phyloP scores from a whole-genome alignment of 2,888 invertebrate genomes.

The Dryococelus australis region DNA sequence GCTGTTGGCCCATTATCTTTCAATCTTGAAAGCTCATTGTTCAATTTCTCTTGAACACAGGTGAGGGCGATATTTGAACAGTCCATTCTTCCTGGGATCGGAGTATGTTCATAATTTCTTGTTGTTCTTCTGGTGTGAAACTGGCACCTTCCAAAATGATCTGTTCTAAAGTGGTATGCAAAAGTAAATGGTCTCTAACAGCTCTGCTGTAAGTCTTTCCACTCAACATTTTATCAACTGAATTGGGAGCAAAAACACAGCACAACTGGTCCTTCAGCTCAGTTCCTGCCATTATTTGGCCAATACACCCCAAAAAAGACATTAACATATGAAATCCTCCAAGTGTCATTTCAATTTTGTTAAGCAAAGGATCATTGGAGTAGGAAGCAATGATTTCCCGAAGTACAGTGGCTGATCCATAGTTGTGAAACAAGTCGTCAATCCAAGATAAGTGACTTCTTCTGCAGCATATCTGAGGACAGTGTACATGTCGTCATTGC shows the following conservation, averaged over 20 bases:
- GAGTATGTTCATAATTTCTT: not conserved
- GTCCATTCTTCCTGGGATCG: not conserved
- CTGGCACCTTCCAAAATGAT: not conserved
- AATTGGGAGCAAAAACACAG: slow-evolving; percentile 16
- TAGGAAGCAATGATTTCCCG: not conserved
- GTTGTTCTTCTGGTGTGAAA: not conserved
- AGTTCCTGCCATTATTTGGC: not conserved
- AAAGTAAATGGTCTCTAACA: not conserved
- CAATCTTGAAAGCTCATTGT: no score
- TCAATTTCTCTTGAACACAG: not conserved
- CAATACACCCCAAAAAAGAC: slow-evolving; percentile 22
- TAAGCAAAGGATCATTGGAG: not conserved
- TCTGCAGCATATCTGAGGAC: not conserved
- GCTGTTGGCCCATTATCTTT: no score
- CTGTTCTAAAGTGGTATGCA: not conserved
- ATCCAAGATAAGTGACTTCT: not conserved
- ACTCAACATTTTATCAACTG: not conserved
- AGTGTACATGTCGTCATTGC: not conserved
- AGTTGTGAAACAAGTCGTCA: not conserved
- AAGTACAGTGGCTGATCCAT: not conserved
- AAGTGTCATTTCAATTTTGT: not conserved
- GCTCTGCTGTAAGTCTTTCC: not conserved
- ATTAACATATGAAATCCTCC: not conserved
- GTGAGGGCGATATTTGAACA: not conserved
- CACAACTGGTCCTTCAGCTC: slow-evolving; percentile 12